Percentiles rank a stretch among this genome's conserved stretches.
Conservation (phyloP, 2,113 vertebrate genomes). For the Turdus rufiventris region DNA sequence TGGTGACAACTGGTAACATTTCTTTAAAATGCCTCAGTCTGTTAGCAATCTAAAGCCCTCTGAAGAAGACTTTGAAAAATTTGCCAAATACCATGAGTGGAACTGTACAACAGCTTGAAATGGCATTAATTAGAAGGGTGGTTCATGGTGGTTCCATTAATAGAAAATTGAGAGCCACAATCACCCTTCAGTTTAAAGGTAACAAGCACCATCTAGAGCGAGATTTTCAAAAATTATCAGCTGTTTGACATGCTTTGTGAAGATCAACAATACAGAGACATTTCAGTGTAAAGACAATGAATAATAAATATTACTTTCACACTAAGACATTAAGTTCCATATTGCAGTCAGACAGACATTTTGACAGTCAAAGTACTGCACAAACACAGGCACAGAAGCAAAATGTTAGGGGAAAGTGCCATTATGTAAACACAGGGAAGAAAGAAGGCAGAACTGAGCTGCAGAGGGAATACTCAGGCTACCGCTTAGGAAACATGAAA, state of each 20-base stretch:
- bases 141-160: background rate
- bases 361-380: background rate
- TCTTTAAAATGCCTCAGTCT: background rate
- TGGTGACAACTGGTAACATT: background rate
- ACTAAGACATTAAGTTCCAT: background rate
- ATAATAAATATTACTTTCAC: slow-evolving; percentile 18
- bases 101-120: background rate
- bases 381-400: background rate
- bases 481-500: background rate
- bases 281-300: background rate
- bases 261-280: slow-evolving; percentile 14
- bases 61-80: background rate
- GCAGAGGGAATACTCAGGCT: background rate
- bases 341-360: background rate
- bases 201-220: background rate
- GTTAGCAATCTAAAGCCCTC: background rate
- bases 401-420: background rate
- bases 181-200: background rate
- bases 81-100: background rate
- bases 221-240: background rate
- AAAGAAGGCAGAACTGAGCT: background rate
- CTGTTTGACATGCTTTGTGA: background rate
- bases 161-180: background rate
- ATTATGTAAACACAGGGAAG: background rate
- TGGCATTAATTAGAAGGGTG: background rate